Percentiles rank a stretch among this genome's conserved stretches.
Evolutionary conservation across 2,113 vertebrate species (phyloP).

Genomic region (Varanus komodoensis): DNA sequence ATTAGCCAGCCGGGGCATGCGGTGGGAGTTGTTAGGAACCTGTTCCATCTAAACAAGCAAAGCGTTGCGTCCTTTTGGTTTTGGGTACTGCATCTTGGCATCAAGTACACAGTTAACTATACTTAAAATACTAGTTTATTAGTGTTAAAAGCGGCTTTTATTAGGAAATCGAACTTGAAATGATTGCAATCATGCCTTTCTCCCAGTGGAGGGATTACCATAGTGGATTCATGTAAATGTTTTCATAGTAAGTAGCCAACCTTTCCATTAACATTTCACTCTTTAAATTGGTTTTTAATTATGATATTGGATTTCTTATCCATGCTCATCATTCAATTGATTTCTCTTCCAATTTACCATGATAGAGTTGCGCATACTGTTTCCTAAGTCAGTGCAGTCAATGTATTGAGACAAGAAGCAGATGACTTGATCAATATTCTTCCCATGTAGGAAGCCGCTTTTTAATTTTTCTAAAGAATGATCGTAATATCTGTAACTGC

Average conservation of each 20-base stretch:
- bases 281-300: constrained; percentile 27
- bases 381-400: background rate
- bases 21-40: too few species aligned
- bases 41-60: too few species aligned
- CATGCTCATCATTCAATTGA: background rate
- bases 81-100: background rate
- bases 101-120: background rate
- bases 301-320: constrained; percentile 3
- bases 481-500: background rate
- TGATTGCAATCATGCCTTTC: background rate
- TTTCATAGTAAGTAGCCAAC: background rate
- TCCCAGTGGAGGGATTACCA: background rate
- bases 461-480: background rate
- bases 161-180: background rate
- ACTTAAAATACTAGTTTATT: background rate
- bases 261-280: background rate
- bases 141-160: background rate
- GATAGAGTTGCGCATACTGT: background rate
- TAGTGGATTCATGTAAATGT: background rate
- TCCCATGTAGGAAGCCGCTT: background rate
- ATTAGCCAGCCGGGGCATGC: too few species aligned
- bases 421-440: background rate
- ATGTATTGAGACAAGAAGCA: background rate
- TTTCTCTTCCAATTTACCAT: background rate
- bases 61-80: too few species aligned